Percentiles rank a stretch among this genome's conserved stretches.
Evolutionary conservation across 2,113 vertebrate genomes (phyloP).

Genomic region (Rallus limicola): DNA sequence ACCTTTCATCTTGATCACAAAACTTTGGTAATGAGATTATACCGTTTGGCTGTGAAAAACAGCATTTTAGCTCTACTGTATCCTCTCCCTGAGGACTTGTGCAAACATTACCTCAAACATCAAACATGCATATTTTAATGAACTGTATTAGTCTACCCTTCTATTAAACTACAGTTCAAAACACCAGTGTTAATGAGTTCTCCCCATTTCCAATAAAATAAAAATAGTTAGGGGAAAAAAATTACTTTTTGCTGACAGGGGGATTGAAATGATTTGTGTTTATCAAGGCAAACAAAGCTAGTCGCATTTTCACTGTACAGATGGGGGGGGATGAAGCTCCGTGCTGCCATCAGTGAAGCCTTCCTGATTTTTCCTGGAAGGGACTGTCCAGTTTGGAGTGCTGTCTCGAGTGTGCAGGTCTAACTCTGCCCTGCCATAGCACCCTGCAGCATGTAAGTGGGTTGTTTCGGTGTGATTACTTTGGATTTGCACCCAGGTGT

Average conservation of each 20-base stretch:
- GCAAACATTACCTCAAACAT: conserved; percentile 61
- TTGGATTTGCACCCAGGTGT: background rate
- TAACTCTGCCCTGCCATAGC: background rate
- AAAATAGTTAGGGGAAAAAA: background rate
- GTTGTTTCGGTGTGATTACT: background rate
- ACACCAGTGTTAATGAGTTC: conserved; percentile 44
- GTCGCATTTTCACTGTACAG: background rate
- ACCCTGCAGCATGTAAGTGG: background rate
- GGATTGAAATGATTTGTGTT: background rate
- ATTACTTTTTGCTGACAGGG: background rate
- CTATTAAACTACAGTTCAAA: conserved; percentile 23
- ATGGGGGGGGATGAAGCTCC: background rate
- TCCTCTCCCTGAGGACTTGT: background rate
- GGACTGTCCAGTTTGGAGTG: background rate
- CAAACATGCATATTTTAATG: conserved; percentile 64
- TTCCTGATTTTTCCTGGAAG: background rate
- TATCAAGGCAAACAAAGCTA: background rate
- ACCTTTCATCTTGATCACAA: conserved; percentile 39
- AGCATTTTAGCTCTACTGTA: conserved; percentile 7
- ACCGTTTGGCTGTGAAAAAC: conserved; percentile 2
- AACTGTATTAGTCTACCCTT: background rate
- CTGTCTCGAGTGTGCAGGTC: background rate
- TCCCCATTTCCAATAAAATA: background rate
- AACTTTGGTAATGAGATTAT: conserved; percentile 31
- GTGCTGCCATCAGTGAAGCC: background rate